Conservation (phyloP, 1,140 invertebrate genomes). For the Ctenoplectra terminalis region DNA sequence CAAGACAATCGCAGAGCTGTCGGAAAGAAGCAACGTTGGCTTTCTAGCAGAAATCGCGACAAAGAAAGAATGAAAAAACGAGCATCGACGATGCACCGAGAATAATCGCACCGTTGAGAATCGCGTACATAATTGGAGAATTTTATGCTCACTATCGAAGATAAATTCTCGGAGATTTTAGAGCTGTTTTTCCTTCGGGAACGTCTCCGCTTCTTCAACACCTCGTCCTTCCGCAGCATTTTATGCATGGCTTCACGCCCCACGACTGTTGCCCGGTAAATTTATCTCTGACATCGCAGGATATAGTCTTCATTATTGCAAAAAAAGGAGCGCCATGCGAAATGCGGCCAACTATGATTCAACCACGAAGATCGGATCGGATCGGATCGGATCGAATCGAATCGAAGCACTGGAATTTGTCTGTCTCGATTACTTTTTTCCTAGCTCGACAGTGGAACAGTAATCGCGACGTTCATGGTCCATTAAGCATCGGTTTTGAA, state of each 20-base stretch:
- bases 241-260: neutral
- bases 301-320: too few relatives aligned
- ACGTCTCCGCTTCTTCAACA: neutral
- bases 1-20: neutral
- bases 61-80: neutral
- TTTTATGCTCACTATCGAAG: conserved; percentile 4
- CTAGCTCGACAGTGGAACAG: too few relatives aligned
- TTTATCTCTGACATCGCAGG: neutral
- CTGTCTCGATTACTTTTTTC: neutral
- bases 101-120: neutral
- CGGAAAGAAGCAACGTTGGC: neutral
- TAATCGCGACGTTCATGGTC: neutral
- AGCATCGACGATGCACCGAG: neutral
- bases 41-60: neutral
- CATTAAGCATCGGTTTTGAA: neutral
- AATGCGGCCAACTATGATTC: neutral
- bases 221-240: neutral
- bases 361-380: neutral
- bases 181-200: neutral
- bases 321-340: neutral
- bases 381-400: neutral
- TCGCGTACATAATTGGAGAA: conserved; percentile 11
- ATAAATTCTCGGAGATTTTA: neutral
- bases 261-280: neutral
- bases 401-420: neutral